A percentile compares a stretch with the other conserved stretches of the same genome.
These are phyloP conservation scores for Gryon sp. DNA, from an alignment of 1,140 invertebrate genomes.

Conservation along the genomic window DNA sequence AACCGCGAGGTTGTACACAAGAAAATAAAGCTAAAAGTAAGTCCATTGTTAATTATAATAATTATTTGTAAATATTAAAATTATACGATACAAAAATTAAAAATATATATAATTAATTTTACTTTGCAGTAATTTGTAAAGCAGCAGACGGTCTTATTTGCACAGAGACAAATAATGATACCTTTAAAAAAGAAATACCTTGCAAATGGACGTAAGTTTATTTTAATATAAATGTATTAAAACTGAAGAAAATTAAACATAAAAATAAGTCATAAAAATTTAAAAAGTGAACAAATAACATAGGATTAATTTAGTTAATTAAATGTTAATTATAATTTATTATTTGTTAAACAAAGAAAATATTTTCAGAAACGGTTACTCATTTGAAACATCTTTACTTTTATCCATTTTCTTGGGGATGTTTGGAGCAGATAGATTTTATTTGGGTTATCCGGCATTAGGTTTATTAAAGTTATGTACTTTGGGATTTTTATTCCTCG, in stretches of 20 bases:
- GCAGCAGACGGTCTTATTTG: slow-evolving; percentile 91
- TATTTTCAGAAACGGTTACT: slow-evolving; percentile 92
- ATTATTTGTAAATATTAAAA: slow-evolving; percentile 9
- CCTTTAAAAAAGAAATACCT: slow-evolving; percentile 89
- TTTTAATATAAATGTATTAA: not conserved
- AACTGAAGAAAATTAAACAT: not conserved
- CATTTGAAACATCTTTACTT: slow-evolving; percentile 93
- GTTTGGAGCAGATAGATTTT: slow-evolving; percentile 98
- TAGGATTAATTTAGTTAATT: not conserved
- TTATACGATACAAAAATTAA: not conserved
- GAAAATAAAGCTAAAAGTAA: slow-evolving; percentile 89
- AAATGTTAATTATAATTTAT: not conserved
- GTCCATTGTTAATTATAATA: slow-evolving; percentile 51
- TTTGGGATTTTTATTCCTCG: slow-evolving; percentile 97
- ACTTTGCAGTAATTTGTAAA: slow-evolving; percentile 87
- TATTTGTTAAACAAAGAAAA: too few relatives aligned
- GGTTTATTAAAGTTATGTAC: slow-evolving; percentile 97
- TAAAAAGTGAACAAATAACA: not conserved
- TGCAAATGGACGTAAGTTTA: slow-evolving; percentile 95
- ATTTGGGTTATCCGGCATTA: slow-evolving; percentile 96
- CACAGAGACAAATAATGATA: slow-evolving; percentile 87
- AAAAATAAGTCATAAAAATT: too few relatives aligned
- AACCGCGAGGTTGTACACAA: slow-evolving; percentile 88
- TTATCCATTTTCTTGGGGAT: slow-evolving; percentile 97
- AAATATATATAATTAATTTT: not conserved